Evolutionary conservation across 2,113 vertebrate species (phyloP).

Genomic region (Gymnorhina tibicen): DNA sequence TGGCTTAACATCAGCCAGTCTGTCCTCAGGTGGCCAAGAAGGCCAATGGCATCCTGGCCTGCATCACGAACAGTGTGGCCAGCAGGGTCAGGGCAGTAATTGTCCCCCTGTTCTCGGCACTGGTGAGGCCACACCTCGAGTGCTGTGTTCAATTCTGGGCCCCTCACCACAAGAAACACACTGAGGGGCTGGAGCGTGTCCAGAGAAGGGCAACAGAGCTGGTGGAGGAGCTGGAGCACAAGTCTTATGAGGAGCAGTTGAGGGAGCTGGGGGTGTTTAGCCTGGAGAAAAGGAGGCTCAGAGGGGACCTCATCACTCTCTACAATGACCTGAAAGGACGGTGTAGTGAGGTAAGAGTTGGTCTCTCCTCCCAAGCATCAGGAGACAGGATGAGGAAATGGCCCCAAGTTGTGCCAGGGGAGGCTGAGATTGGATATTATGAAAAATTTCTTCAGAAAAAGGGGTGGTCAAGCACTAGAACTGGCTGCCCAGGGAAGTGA

Average conservation of each 20-base stretch:
- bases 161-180: background rate
- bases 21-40: background rate
- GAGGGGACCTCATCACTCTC: background rate
- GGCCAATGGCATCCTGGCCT: background rate
- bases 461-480: background rate
- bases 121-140: fast-evolving
- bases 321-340: background rate
- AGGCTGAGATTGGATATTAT: background rate
- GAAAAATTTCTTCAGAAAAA: background rate
- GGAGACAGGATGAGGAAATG: background rate
- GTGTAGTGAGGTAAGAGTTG: background rate
- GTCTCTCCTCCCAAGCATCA: background rate
- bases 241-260: fast-evolving
- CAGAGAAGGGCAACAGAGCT: fast-evolving
- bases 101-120: fast-evolving
- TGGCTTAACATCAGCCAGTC: fast-evolving
- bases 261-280: background rate
- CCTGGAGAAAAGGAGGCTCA: background rate
- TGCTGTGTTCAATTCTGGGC: background rate
- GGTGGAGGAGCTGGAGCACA: background rate
- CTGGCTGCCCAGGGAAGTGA: background rate
- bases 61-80: fast-evolving
- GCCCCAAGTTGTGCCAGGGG: fast-evolving
- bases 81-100: background rate
- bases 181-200: fast-evolving